phyloP scores from a whole-genome alignment of 2,113 vertebrate species.

The Pollachius pollachius region DNA sequence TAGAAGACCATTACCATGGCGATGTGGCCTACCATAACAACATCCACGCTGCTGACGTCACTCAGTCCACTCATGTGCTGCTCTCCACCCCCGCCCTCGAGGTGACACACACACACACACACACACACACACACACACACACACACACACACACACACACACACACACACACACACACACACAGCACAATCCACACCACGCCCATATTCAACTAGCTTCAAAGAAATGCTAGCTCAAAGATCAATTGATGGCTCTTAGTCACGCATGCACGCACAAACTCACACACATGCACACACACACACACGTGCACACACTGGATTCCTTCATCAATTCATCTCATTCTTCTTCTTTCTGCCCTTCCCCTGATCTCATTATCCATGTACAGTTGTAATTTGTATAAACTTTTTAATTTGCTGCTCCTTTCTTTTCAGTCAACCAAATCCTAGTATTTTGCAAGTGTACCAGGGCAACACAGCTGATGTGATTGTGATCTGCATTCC shows the following conservation, averaged over 20 bases:
- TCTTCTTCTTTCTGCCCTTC: conserved; percentile 1
- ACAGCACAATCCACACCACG: neutral
- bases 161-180: neutral
- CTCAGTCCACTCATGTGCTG: conserved; percentile 96
- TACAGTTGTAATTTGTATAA: neutral
- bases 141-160: conserved; percentile 10
- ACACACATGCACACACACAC: neutral
- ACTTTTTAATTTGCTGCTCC: neutral
- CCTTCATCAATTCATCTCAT: conserved; percentile 16
- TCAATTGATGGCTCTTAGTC: conserved; percentile 47
- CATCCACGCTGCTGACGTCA: conserved; percentile 97
- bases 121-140: conserved; percentile 2
- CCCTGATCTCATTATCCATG: neutral
- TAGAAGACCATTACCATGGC: conserved; percentile 97
- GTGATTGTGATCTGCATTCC: conserved; percentile 31
- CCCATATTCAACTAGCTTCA: conserved; percentile 45
- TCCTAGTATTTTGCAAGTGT: too few species aligned
- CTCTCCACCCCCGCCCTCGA: conserved; percentile 96
- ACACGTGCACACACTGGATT: conserved; percentile 11
- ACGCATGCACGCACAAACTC: conserved; percentile 36
- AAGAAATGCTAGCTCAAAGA: conserved; percentile 42
- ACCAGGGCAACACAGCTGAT: too few species aligned
- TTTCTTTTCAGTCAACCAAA: neutral
- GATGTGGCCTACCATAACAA: conserved; percentile 98
- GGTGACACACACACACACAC: conserved; percentile 66